Conservation (phyloP, 2,113 vertebrate species). For the Apteryx mantelli region DNA sequence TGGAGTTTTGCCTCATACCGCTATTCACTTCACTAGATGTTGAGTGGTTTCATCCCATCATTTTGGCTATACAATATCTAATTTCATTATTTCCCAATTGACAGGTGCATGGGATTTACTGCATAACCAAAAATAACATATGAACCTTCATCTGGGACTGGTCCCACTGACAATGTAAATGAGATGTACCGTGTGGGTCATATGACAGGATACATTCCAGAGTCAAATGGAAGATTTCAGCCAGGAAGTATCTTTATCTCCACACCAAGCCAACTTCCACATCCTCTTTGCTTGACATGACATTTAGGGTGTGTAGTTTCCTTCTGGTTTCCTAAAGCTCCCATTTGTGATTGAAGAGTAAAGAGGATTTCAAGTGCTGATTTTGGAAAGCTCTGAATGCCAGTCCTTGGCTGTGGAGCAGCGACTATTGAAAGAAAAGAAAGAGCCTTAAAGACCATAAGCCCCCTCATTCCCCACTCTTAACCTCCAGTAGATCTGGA, state of each 20-base stretch:
- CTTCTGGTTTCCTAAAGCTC: not conserved
- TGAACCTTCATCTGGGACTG: not conserved
- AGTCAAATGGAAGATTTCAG: not conserved
- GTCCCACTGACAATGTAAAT: rapidly evolving
- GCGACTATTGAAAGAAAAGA: not conserved
- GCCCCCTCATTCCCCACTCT: not conserved
- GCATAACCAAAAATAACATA: not conserved
- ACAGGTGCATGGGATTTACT: not conserved
- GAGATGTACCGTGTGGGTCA: not conserved
- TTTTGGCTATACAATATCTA: not conserved
- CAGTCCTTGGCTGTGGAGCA: not conserved
- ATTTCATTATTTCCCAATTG: not conserved
- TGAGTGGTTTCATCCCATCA: not conserved
- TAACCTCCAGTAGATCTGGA: not conserved
- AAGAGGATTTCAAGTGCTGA: not conserved
- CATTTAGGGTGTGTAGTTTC: not conserved
- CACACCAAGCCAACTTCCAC: not conserved
- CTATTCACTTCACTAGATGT: not conserved
- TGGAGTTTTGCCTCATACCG: not conserved
- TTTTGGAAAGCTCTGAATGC: not conserved
- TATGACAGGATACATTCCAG: not conserved
- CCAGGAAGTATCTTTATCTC: not conserved
- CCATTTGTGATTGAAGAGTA: not conserved
- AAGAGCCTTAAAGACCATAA: not conserved
- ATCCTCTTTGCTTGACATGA: not conserved